Conservation (phyloP, 1,140 invertebrate genomes). For the Habropoda laboriosa region DNA sequence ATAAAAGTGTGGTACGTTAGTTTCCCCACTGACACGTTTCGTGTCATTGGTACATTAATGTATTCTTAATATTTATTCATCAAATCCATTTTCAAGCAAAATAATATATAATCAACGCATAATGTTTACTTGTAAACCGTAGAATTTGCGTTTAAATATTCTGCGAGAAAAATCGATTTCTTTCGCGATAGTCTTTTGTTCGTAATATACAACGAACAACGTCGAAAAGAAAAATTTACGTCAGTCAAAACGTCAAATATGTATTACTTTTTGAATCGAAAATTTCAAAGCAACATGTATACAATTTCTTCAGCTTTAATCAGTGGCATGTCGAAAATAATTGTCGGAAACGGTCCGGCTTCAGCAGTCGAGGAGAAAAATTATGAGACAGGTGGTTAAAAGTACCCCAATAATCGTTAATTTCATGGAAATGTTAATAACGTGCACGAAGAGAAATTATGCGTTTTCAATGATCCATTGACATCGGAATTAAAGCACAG, state of each 20-base stretch:
- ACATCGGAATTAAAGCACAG: not conserved
- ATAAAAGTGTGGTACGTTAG: not conserved
- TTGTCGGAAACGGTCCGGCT: not conserved
- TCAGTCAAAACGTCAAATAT: not conserved
- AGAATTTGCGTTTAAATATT: not conserved
- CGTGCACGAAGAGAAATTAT: not conserved
- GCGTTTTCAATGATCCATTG: not conserved
- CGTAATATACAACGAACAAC: not conserved
- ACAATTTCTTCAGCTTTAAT: conserved; percentile 16
- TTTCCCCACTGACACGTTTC: not conserved
- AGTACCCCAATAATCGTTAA: not conserved
- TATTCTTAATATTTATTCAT: not conserved
- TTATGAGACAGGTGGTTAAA: conserved; percentile 1
- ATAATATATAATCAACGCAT: not conserved
- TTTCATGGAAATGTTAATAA: not conserved
- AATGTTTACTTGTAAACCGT: too few species aligned
- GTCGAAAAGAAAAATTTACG: not conserved
- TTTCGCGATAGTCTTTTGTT: conserved; percentile 21
- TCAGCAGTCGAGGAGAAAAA: not conserved
- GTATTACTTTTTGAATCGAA: conserved; percentile 1
- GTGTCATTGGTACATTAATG: not conserved
- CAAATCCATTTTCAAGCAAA: not conserved
- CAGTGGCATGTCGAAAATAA: not conserved
- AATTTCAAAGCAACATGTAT: not conserved
- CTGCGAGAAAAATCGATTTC: not conserved